Evolutionary conservation across 2,797 vertebrate genomes (phyloP), one percentile per base, ranked within the genome.

Genomic region (Periparus ater): DNA sequence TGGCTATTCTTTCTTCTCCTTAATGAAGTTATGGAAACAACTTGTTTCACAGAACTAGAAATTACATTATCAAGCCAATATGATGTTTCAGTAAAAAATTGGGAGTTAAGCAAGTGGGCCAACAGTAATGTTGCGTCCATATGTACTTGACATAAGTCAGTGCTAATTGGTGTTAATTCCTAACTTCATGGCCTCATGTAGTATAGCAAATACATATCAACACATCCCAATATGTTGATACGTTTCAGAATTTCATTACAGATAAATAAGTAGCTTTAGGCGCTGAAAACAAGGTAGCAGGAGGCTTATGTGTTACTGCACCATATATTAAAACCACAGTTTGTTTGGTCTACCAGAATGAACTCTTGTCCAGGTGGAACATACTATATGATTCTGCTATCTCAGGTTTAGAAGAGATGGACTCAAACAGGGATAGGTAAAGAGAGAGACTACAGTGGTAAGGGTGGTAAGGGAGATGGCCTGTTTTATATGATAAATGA

Each of bases 41-140:
- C 53, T 94, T 87, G 88, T 66, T 85, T 96, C 87, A 85, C 94
- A 92, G 83, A 93, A 74, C 65, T 95, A 82, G 60, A 91, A 86
- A n/a, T 89, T 82, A 66, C 7, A 9, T 93, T 70, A 51, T 93
- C 63, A 89, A 74, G 47, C 51, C 48, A 84, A 80, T 70, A 72
- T 74, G 42, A 80, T 80, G 51, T 85, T 71, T 95, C 63, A 66
- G 61, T 78, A 94, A 90, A 70, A 90, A 68, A 48, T 7, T 83
- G 77, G 54, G 42, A 84, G 55, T 91, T 93, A n/a, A 80, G 34
- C 29, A 70, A 50, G 51, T 65, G 44, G 50, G 19, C 15, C 53
- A 81, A 44, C 63, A 57, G 50, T 48, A 62, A 27, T 65, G 30
- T 54, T 67, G 22, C 36, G 14, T 74, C 53, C 10, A 4, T 67